Base-by-base conservation (phyloP, 1,140 invertebrate genomes). In the Paralvinella palmiformis region DNA sequence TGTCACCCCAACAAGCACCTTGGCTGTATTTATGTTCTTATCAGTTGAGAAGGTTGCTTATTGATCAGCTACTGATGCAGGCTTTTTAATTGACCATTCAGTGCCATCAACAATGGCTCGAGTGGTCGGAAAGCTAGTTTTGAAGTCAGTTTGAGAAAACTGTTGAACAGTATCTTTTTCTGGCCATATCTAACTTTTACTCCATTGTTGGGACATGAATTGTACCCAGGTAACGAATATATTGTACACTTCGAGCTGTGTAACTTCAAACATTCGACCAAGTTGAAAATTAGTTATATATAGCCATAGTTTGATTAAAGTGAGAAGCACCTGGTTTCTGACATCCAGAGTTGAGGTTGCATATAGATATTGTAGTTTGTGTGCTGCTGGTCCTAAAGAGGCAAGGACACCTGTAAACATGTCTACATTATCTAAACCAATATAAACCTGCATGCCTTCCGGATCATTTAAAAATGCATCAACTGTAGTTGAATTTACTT, bases 381-480 rank as follows among this genome's bases (percentile, higher is more conserved):
- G 36, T 35, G 56, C 65, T 41, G 32, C 53, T 20, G 29, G n/a
- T n/a, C 68, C 66, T 4, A 67, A 66, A 31, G 36, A 61, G 24
- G 27, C 7, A 24, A 68, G 44, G n/a, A 68, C 62, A 58, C 66
- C 55, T 7, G 15, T 63, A 59, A 70, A 68, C 29, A 62, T 62
- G 24, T 24, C 22, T 36, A 66, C 66, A n/a, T 29, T 53, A 10
- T 41, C 15, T 41, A 71, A 52, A 13, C 69, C 69, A 44, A 68
- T 71, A 59, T 69, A 69, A 67, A 66, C 69, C 15, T 64, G 36
- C 1, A 69, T 32, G 13, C 36, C 60, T 81, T 87, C 17, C 83
- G 82, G 2, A 73, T 55, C 32, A 73, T 68, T 35, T 87, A 90
- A 73, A 84, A 85, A 74, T 63, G 82, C 0, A 77, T 87, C 20